Conservation (phyloP, 2,113 vertebrate species). For the Elephantulus edwardii region DNA sequence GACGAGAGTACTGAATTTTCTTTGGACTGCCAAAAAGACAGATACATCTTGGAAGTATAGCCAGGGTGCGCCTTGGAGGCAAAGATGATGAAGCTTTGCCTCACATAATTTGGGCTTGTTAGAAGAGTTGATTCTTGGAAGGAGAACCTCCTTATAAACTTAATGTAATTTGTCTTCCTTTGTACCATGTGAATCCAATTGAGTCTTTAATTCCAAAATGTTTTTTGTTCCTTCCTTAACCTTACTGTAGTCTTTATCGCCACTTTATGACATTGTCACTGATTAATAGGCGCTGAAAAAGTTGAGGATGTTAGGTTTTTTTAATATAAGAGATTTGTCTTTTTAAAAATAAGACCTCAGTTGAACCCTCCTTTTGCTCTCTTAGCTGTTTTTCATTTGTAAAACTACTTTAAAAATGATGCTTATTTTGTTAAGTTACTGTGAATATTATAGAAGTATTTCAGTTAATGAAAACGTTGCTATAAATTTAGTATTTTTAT, state of each 20-base stretch:
- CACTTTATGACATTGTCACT: not conserved
- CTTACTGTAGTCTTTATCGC: not conserved
- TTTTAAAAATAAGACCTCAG: not conserved
- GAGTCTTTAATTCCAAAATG: not conserved
- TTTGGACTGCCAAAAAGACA: no score
- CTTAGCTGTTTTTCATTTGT: not conserved
- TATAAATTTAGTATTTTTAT: no score
- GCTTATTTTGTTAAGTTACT: no score
- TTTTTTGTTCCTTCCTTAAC: not conserved
- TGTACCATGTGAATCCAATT: not conserved
- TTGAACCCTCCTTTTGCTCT: not conserved
- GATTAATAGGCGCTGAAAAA: not conserved
- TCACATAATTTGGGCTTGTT: no score
- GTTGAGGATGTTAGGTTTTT: conserved; percentile 19
- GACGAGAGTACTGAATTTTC: no score
- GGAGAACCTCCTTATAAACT: not conserved
- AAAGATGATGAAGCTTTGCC: no score
- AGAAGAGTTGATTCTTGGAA: no score
- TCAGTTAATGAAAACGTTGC: no score
- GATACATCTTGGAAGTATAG: no score
- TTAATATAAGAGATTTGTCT: not conserved
- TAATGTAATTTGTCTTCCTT: not conserved
- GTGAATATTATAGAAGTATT: no score
- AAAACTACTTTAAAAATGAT: no score
- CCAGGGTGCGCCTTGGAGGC: no score